Base-by-base conservation (phyloP, 92 coral and sea anemone genomes). In the Porites cylindrica region DNA sequence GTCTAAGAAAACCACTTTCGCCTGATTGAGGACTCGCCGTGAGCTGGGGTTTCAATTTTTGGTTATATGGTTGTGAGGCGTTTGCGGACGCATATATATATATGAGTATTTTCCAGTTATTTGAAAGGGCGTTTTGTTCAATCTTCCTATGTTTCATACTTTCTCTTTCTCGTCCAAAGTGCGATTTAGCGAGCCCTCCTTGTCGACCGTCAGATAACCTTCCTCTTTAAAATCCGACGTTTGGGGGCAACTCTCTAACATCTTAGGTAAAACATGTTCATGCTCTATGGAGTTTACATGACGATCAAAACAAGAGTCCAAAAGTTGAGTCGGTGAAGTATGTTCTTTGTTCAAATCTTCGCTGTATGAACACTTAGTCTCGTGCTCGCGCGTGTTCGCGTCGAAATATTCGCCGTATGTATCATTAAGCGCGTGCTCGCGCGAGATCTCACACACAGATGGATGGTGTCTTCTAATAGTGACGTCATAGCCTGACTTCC, bases 401-500 rank as follows among this genome's bases (percentile, higher is more conserved):
- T 70, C 47, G 47, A 38, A 38, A 38, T 38, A 68, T 53, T 70
- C 77, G 20, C 54, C 56, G 38, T 24, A 12, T 69, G 53, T 56
- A 8, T 4, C 10, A 6, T 56, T 10, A 9, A 14, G 47, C 47
- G 73, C 1, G 14, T 2, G 71, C 43, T 82, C 66, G 38, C 53
- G 5, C 59, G 67, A 29, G 43, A 17, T 21, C 10, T 24, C 24
- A 29, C 53, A 51, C 58, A 67, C 80, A 62, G 71, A 47, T 26
- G 61, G n/a, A 13, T 20, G 23, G 11, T 54, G 80, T 24, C 50
- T 61, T 9, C 47, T n/a, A 51, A 73, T 72, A 13, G 63, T 72
- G 47, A 83, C 80, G 78, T 83, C 72, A 83, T 61, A 83, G 0
- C 87, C 87, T 79, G 72, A 10, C 6, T 51, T 61, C 17, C 51